Percentiles rank a stretch among this genome's conserved stretches.
Evolutionary conservation across 2,888 invertebrate genomes (phyloP).

Genomic region (Brachylomia viminalis): DNA sequence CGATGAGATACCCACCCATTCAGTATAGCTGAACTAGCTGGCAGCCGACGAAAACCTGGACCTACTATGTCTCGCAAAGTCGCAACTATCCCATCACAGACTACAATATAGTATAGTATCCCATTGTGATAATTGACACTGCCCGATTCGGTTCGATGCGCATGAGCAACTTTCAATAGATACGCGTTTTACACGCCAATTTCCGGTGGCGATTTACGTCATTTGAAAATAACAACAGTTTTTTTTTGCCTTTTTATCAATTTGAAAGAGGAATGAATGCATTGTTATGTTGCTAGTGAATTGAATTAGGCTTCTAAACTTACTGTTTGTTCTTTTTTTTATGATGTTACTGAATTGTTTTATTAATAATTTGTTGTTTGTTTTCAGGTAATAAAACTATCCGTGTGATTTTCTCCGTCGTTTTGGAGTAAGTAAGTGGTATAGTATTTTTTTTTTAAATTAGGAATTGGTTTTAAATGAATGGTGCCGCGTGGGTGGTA

Average conservation of each 20-base stretch:
- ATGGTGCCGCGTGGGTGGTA: too few relatives aligned
- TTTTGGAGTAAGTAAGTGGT: constrained; percentile 38
- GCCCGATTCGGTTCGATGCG: constrained; percentile 73
- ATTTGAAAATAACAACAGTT: constrained; percentile 65
- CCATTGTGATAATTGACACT: constrained; percentile 53
- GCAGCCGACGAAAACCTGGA: neutral
- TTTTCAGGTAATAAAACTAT: constrained; percentile 56
- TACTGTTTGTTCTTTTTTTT: neutral
- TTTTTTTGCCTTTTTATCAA: constrained; percentile 28
- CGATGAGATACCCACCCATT: neutral
- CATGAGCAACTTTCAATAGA: constrained; percentile 75
- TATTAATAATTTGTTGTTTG: constrained; percentile 30
- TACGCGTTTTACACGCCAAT: constrained; percentile 68
- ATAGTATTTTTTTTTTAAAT: neutral
- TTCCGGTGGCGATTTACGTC: constrained; percentile 81
- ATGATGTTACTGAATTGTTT: neutral
- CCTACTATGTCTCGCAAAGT: neutral
- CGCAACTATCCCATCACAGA: too few relatives aligned
- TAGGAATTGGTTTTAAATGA: neutral
- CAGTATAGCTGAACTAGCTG: neutral
- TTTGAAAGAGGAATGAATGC: constrained; percentile 25
- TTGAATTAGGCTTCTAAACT: constrained; percentile 12
- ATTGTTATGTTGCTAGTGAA: constrained; percentile 14
- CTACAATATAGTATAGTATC: too few relatives aligned
- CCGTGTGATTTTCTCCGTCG: constrained; percentile 20